Percentiles rank a stretch among this genome's conserved stretches.
phyloP scores from a whole-genome alignment of 1,140 invertebrate genomes.

The Camponotus floridanus region DNA sequence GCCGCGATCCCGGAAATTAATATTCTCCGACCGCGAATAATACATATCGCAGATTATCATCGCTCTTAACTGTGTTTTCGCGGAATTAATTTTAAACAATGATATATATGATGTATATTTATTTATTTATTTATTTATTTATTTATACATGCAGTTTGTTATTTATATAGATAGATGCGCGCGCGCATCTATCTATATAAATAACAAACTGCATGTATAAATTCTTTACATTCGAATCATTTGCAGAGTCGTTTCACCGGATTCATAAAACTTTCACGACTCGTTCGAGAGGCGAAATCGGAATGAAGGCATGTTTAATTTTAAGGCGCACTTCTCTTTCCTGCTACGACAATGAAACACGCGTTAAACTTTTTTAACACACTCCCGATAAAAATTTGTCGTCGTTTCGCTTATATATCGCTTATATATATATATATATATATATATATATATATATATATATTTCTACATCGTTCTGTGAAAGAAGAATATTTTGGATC shows the following conservation, averaged over 20 bases:
- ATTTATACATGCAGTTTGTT: too few species aligned
- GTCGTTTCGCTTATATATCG: constrained; percentile 19
- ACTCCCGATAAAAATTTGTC: constrained; percentile 43
- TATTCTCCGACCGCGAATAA: constrained; percentile 71
- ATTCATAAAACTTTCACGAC: constrained; percentile 71
- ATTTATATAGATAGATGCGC: constrained; percentile 16
- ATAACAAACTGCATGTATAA: too few species aligned
- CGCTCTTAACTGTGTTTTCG: constrained; percentile 62
- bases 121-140: too few species aligned
- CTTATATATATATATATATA: not conserved
- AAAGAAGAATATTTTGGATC: constrained; percentile 15
- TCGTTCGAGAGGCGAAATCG: constrained; percentile 49
- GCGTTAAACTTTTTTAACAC: constrained; percentile 20
- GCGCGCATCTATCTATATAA: too few species aligned
- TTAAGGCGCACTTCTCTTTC: constrained; percentile 57
- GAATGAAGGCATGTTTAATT: constrained; percentile 70
- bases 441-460: too few species aligned
- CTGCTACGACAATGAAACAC: constrained; percentile 58
- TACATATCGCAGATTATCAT: constrained; percentile 72
- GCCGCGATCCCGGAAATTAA: constrained; percentile 64
- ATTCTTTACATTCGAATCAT: constrained; percentile 70
- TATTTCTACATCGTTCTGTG: constrained; percentile 8
- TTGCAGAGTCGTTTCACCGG: constrained; percentile 59
- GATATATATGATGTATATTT: not conserved
- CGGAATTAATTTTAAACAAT: constrained; percentile 71